Evolutionary conservation across 2,113 vertebrate species (phyloP).

Genomic region (Geothlypis trichas): DNA sequence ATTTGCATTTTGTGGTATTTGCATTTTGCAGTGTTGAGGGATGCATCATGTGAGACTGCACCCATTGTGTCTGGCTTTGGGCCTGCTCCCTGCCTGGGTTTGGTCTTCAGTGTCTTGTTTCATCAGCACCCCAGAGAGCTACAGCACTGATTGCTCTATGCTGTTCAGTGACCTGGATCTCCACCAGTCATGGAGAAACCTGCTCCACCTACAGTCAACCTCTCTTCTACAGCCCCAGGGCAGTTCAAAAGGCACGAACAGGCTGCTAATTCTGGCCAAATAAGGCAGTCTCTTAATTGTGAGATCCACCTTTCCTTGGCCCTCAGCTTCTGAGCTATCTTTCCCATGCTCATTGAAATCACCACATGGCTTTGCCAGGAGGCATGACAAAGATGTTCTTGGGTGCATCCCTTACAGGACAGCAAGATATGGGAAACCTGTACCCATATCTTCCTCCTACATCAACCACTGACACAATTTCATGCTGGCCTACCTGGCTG

Average conservation of each 20-base stretch:
- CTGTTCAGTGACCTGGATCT: neutral
- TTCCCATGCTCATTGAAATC: neutral
- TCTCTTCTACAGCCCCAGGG: neutral
- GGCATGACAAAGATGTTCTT: neutral
- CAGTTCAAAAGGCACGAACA: neutral
- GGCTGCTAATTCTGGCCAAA: neutral
- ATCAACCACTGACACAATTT: neutral
- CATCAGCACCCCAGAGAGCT: neutral
- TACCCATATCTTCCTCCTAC: neutral
- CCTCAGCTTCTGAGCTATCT: neutral
- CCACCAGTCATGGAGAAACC: neutral
- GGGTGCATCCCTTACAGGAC: neutral
- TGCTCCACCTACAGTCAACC: neutral
- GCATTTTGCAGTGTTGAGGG: neutral
- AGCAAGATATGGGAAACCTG: neutral
- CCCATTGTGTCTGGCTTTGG: rapidly evolving
- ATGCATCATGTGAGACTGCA: neutral
- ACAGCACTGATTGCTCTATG: neutral
- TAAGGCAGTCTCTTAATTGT: neutral
- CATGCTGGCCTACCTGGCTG: neutral
- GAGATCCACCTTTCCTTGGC: neutral
- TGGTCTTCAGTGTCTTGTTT: neutral
- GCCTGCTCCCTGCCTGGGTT: neutral
- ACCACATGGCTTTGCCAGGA: neutral
- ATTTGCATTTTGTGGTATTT: neutral